These are phyloP conservation scores for Cromileptes altivelis DNA, from an alignment of 2,113 vertebrate species.

Conservation along the genomic window DNA sequence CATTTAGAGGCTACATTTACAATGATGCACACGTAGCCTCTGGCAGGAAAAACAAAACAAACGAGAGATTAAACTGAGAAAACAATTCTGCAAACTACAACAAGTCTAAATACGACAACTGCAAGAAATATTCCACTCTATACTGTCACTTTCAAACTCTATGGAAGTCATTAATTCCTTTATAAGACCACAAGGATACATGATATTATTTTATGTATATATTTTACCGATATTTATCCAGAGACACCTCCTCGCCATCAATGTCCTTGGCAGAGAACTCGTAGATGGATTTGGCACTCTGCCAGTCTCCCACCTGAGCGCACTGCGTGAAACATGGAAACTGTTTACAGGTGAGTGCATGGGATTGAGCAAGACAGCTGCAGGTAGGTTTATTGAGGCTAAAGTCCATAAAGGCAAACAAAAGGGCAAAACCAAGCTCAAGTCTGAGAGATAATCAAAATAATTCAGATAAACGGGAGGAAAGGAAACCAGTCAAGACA, in stretches of 20 bases:
- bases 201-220: background rate
- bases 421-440: constrained; percentile 20
- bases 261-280: constrained; percentile 93
- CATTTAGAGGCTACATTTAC: constrained; percentile 97
- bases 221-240: constrained; percentile 92
- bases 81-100: background rate
- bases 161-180: background rate
- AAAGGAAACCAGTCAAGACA: background rate
- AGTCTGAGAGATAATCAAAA: background rate
- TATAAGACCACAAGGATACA: background rate
- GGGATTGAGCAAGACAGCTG: background rate
- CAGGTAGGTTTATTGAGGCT: too few relatives aligned
- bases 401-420: constrained; percentile 5
- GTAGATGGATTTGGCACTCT: constrained; percentile 89
- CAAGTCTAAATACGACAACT: background rate
- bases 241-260: constrained; percentile 88
- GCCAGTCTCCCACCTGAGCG: constrained; percentile 88
- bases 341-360: rapidly evolving
- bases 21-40: constrained; percentile 92
- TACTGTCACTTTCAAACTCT: background rate
- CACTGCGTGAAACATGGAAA: constrained; percentile 80
- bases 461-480: background rate
- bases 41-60: constrained; percentile 60
- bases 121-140: background rate
- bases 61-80: background rate